Conservation (phyloP, 2,113 vertebrate species). For the Psephotus haematonotus region DNA sequence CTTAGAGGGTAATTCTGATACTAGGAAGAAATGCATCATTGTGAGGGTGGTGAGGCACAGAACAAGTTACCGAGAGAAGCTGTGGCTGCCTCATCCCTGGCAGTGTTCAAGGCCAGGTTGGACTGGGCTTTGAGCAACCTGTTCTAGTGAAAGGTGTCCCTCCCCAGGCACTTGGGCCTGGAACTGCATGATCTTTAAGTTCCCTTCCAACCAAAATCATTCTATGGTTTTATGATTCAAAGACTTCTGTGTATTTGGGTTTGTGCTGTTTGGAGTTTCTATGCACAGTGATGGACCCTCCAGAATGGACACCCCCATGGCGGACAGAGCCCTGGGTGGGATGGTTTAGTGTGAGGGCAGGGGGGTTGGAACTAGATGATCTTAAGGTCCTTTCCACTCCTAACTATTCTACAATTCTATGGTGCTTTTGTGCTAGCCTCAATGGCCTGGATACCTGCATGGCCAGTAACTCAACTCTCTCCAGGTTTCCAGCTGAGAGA, state of each 20-base stretch:
- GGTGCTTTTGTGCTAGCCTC: not conserved
- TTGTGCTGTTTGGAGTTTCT: not conserved
- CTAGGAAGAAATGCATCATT: not conserved
- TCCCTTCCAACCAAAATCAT: not conserved
- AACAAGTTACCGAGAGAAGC: not conserved
- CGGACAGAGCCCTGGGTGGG: too few relatives aligned
- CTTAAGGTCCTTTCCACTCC: too few relatives aligned
- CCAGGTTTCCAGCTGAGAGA: not conserved
- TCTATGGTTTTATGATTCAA: not conserved
- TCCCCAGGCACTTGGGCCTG: not conserved
- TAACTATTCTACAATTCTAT: too few relatives aligned
- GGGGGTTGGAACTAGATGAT: too few relatives aligned
- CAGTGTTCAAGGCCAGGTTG: not conserved
- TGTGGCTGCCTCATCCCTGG: not conserved
- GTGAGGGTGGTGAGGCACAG: not conserved
- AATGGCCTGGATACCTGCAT: not conserved
- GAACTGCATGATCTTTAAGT: not conserved
- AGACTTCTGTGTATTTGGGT: not conserved
- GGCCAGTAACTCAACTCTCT: not conserved
- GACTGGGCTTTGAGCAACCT: not conserved
- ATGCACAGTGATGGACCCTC: not conserved
- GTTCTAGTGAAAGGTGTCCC: not conserved
- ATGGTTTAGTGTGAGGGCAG: too few relatives aligned
- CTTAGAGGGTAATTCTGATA: not conserved
- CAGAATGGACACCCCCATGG: accelerated